phyloP scores from a whole-genome alignment of 2,113 vertebrate species.

The Albula goreensis region DNA sequence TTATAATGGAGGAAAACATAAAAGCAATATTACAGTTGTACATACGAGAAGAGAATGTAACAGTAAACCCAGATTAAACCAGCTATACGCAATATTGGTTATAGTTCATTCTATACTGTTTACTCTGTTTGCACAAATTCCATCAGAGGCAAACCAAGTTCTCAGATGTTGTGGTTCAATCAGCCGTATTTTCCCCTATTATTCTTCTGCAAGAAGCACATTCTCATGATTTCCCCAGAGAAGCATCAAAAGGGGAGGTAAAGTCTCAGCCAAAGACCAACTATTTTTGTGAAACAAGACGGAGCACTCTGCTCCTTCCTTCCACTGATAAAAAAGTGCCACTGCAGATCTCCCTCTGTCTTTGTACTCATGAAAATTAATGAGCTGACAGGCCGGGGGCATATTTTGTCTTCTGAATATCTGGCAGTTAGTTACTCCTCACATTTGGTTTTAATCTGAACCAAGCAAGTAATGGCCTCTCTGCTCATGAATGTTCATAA shows the following conservation, averaged over 20 bases:
- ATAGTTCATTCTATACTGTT: too few relatives aligned
- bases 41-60: too few relatives aligned
- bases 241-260: not conserved
- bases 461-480: not conserved
- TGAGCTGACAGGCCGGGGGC: not conserved
- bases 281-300: not conserved
- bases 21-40: too few relatives aligned
- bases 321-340: not conserved
- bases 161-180: too few relatives aligned
- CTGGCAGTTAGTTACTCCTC: not conserved
- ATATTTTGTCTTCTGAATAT: not conserved
- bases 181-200: not conserved
- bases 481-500: not conserved
- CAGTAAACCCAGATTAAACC: too few relatives aligned
- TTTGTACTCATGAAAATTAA: conserved; percentile 2
- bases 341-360: not conserved
- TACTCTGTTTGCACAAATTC: too few relatives aligned
- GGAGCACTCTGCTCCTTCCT: not conserved
- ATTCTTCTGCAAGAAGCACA: not conserved
- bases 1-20: too few relatives aligned
- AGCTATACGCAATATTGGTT: too few relatives aligned
- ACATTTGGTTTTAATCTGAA: not conserved
- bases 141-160: too few relatives aligned
- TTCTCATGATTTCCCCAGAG: not conserved
- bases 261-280: not conserved